Conservation (phyloP, 2,797 vertebrate genomes). For the Lepilemur septentrionalis region DNA sequence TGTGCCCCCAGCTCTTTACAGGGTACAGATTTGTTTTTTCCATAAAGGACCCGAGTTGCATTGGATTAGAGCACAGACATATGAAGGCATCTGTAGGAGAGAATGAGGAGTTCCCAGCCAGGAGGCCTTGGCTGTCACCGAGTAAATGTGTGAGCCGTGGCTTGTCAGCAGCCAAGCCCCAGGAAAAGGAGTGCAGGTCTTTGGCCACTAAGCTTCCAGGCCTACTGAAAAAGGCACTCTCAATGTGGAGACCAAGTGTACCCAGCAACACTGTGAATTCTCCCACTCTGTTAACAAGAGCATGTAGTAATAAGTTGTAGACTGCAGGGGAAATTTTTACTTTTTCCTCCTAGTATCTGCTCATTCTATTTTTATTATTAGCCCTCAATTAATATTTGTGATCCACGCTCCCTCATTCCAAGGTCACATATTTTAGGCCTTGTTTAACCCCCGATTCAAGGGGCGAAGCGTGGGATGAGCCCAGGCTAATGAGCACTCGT, state of each 20-base stretch:
- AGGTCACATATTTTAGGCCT: neutral
- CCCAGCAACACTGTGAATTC: neutral
- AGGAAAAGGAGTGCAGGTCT: neutral
- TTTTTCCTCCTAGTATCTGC: neutral
- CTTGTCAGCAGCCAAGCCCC: neutral
- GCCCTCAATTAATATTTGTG: neutral
- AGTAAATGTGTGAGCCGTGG: neutral
- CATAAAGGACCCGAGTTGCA: neutral
- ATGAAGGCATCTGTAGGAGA: neutral
- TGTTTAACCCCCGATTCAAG: neutral
- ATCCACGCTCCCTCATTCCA: neutral
- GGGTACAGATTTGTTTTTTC: neutral
- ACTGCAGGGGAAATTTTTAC: neutral
- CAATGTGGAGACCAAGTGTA: neutral
- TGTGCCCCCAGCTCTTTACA: neutral
- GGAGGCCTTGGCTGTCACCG: neutral
- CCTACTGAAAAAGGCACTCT: rapidly evolving
- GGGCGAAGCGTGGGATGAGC: neutral
- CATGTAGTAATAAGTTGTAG: neutral
- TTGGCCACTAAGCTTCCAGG: neutral
- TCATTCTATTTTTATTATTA: neutral
- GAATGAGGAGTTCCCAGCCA: neutral
- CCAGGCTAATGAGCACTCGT: neutral
- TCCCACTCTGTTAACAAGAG: neutral
- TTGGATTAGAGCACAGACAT: neutral